These are phyloP conservation scores for Cecidostiba fungosa DNA, from an alignment of 2,888 invertebrate genomes.

Conservation along the genomic window DNA sequence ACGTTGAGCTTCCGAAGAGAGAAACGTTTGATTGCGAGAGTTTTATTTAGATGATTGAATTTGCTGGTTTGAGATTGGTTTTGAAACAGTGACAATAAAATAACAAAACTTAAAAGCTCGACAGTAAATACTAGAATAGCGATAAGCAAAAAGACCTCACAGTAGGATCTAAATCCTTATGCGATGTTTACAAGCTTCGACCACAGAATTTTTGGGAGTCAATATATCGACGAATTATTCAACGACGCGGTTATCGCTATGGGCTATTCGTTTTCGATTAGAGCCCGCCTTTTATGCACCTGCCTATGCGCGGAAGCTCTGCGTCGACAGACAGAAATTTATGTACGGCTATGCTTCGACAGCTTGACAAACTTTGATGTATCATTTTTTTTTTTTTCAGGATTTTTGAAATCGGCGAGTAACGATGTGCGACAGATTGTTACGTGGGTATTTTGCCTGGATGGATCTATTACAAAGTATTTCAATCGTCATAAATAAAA, in stretches of 20 bases:
- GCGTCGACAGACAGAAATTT: not conserved
- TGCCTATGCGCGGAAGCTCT: not conserved
- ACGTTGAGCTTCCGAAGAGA: not conserved
- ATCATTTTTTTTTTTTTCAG: too few species aligned
- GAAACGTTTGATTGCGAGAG: not conserved
- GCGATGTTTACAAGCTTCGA: not conserved
- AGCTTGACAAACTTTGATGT: not conserved
- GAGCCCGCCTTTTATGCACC: constrained; percentile 61
- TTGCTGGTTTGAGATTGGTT: too few species aligned
- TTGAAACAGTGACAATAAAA: too few species aligned
- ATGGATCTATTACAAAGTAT: too few species aligned
- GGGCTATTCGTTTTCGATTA: constrained; percentile 65
- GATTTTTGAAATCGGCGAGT: too few species aligned
- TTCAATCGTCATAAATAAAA: too few species aligned
- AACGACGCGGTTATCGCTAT: constrained; percentile 47
- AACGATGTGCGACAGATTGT: too few species aligned
- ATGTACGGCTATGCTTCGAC: not conserved
- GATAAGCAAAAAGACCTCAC: too few species aligned
- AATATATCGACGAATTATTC: constrained; percentile 62
- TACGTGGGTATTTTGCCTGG: too few species aligned
- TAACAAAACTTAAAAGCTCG: too few species aligned
- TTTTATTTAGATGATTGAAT: too few species aligned
- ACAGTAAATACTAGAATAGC: too few species aligned
- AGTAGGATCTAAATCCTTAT: not conserved
- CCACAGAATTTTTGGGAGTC: not conserved